Evolutionary conservation across 2,113 vertebrate genomes (phyloP).

Genomic region (Papio anubis): DNA sequence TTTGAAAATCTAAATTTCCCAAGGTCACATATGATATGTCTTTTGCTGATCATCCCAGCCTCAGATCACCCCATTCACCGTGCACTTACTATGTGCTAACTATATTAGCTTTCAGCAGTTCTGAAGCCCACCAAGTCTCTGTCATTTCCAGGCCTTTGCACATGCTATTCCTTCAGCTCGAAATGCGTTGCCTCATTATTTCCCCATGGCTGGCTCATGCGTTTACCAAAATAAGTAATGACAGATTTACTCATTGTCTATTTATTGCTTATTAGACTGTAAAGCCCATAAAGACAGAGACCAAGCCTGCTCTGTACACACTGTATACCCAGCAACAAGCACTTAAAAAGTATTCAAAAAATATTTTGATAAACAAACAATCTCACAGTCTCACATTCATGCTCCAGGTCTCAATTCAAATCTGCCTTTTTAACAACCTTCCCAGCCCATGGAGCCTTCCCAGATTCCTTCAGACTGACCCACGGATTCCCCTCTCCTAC

Average conservation of each 20-base stretch:
- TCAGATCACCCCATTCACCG: neutral
- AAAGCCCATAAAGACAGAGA: neutral
- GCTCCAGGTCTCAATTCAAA: neutral
- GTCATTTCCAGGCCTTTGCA: neutral
- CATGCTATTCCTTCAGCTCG: neutral
- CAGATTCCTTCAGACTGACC: neutral
- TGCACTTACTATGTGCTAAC: fast-evolving
- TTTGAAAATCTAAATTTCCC: neutral
- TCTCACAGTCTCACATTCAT: neutral
- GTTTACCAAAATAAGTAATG: neutral
- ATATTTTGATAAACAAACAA: neutral
- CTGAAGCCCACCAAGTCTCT: neutral
- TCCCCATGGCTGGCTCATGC: neutral
- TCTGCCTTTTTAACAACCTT: neutral
- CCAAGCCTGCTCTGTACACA: neutral
- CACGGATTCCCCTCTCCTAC: neutral
- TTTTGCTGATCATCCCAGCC: neutral
- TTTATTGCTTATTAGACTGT: neutral
- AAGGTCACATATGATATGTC: neutral
- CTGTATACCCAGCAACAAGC: neutral
- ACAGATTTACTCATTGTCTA: neutral
- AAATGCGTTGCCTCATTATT: neutral
- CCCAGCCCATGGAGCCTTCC: neutral
- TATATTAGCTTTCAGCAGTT: neutral
- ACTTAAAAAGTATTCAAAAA: neutral